Conservation (phyloP, 2,888 invertebrate species). For the Aplocera efformata region DNA sequence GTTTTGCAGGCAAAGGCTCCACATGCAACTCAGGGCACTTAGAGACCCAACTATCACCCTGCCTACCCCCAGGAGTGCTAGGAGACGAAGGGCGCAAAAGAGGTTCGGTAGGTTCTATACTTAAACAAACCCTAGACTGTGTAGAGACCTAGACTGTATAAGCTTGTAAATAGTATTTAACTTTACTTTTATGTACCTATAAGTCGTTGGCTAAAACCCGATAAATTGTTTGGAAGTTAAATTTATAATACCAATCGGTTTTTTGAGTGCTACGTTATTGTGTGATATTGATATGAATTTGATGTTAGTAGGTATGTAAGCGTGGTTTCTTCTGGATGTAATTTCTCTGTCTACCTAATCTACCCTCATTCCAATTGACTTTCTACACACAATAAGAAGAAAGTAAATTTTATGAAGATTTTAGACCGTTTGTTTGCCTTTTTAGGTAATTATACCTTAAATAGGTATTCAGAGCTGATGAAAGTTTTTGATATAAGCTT, state of each 20-base stretch:
- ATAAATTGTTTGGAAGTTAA: not conserved
- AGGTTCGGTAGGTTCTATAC: conserved; percentile 30
- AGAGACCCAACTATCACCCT: conserved; percentile 71
- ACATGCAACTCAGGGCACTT: conserved; percentile 88
- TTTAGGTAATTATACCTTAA: too few species aligned
- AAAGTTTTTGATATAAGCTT: too few species aligned
- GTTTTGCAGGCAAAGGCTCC: conserved; percentile 91
- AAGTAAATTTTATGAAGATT: too few species aligned
- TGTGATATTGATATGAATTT: not conserved
- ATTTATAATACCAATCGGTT: not conserved
- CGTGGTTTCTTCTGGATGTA: too few species aligned
- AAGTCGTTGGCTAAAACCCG: too few species aligned
- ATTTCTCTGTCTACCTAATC: too few species aligned
- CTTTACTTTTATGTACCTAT: not conserved
- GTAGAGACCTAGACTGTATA: conserved; percentile 11
- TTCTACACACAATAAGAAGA: too few species aligned
- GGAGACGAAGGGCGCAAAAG: conserved; percentile 41
- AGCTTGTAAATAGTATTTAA: conserved; percentile 21
- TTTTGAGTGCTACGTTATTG: too few species aligned
- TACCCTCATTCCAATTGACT: too few species aligned
- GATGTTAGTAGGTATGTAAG: not conserved
- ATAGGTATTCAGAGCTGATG: too few species aligned
- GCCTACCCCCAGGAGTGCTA: conserved; percentile 39
- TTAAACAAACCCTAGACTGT: conserved; percentile 13
- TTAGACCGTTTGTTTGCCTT: too few species aligned